Percentiles rank a stretch among this genome's conserved stretches.
phyloP scores from a whole-genome alignment of 2,113 vertebrate species.

The Fukomys damarensis region DNA sequence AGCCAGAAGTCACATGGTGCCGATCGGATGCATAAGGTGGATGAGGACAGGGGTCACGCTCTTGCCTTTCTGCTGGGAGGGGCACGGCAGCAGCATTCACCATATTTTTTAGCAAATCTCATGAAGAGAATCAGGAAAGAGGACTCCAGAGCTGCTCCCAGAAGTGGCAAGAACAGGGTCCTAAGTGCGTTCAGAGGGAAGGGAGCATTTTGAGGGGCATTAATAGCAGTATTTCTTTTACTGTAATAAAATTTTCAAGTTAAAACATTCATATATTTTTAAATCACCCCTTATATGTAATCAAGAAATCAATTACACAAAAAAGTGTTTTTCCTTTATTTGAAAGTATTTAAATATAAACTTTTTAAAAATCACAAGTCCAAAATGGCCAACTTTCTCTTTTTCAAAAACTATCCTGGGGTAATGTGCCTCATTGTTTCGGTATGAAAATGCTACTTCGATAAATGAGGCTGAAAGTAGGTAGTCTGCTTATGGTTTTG shows the following conservation, averaged over 20 bases:
- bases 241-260: not conserved
- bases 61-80: not conserved
- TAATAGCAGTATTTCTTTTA: not conserved
- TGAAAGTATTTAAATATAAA: not conserved
- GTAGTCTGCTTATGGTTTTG: not conserved
- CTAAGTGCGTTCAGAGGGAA: too few species aligned
- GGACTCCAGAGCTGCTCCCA: not conserved
- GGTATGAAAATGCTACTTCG: not conserved
- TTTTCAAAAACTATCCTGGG: not conserved
- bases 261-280: not conserved
- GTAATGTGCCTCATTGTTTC: not conserved
- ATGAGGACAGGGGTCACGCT: not conserved
- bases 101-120: not conserved
- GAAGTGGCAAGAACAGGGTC: not conserved
- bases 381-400: not conserved
- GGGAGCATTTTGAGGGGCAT: not conserved
- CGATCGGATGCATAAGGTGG: not conserved
- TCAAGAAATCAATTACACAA: not conserved
- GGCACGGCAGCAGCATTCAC: not conserved
- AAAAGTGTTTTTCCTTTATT: not conserved
- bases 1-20: not conserved
- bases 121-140: too few species aligned
- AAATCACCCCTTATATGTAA: not conserved
- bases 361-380: not conserved
- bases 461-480: not conserved